Conservation (phyloP, 1,140 invertebrate genomes). For the Hesperophylax magnus region DNA sequence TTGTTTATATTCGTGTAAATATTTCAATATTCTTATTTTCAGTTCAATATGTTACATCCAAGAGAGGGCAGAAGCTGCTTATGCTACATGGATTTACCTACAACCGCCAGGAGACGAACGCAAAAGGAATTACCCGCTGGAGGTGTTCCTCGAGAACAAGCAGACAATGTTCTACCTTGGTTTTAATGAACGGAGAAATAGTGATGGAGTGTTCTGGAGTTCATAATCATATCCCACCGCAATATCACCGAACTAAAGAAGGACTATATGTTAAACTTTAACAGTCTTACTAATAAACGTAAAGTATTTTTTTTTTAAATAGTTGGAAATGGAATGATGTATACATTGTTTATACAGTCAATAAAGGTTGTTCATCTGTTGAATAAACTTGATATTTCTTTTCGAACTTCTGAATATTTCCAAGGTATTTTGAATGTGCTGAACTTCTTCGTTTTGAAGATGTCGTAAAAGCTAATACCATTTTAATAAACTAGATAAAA, state of each 20-base stretch:
- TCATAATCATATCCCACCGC: neutral
- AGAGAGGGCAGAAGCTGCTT: constrained; percentile 12
- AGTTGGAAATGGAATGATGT: too few relatives aligned
- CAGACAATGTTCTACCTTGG: neutral
- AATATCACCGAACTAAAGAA: neutral
- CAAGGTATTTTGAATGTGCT: too few relatives aligned
- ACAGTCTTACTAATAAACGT: too few relatives aligned
- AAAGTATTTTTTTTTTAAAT: too few relatives aligned
- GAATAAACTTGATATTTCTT: too few relatives aligned
- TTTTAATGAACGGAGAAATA: neutral
- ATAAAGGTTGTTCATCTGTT: too few relatives aligned
- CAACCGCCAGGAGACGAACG: neutral
- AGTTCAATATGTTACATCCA: constrained; percentile 10
- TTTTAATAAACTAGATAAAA: too few relatives aligned
- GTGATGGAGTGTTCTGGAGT: neutral
- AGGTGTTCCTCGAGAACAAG: neutral
- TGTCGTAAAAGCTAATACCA: too few relatives aligned
- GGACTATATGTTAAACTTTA: neutral
- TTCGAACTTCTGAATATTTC: too few relatives aligned
- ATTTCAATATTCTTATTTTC: constrained; percentile 2
- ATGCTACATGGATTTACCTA: constrained; percentile 19
- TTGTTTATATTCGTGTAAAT: too few relatives aligned
- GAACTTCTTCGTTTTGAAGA: too few relatives aligned
- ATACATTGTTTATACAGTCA: too few relatives aligned
- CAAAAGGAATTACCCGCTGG: neutral